Evolutionary conservation across 2,797 vertebrate species (phyloP).

Genomic region (Hydrophis major): DNA sequence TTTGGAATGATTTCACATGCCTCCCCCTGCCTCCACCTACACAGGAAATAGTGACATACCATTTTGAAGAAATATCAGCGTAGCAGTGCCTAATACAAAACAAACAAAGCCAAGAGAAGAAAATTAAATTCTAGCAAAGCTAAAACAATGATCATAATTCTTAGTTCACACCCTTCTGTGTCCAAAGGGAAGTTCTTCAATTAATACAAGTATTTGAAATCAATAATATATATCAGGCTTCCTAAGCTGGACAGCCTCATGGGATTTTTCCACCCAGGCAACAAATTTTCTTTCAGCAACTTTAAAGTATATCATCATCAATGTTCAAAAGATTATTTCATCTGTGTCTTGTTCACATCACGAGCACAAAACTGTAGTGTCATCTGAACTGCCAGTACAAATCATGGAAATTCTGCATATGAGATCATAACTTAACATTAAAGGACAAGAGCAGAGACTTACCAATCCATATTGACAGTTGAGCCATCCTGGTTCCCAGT

Average conservation of each 20-base stretch:
- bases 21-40: background rate
- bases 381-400: background rate
- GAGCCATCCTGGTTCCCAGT: background rate
- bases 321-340: background rate
- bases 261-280: background rate
- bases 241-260: background rate
- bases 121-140: background rate
- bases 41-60: conserved; percentile 6
- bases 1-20: background rate
- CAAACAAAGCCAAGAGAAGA: background rate
- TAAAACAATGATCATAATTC: background rate
- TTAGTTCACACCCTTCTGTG: background rate
- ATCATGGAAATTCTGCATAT: background rate
- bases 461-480: background rate
- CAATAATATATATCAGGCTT: background rate
- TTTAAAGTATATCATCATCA: background rate
- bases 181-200: background rate
- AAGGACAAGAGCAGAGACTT: background rate
- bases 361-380: background rate
- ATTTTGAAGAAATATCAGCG: conserved; percentile 12
- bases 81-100: background rate
- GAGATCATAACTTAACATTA: background rate
- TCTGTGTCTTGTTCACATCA: background rate
- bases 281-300: background rate
- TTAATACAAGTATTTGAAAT: background rate